Evolutionary conservation across 2,113 vertebrate species (phyloP), one percentile per base, ranked within the genome.

Genomic region (Colaptes auratus): DNA sequence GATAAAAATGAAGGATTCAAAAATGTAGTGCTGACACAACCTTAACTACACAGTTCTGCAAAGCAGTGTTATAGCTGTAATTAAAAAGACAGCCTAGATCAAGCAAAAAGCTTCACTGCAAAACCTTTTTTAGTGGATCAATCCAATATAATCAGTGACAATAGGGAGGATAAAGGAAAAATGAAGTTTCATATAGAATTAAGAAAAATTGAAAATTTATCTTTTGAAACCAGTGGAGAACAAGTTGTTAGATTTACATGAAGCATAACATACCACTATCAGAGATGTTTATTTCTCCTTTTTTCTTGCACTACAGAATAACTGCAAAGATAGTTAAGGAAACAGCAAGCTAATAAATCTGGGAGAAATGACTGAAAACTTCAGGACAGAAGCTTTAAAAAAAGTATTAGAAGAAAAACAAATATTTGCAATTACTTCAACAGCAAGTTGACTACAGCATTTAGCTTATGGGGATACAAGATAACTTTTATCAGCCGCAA

Each of bases 41-140:
- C 53, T 60, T 53, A 96, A 92, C 52, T 65, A 88, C 25, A 91
- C 72, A 66, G 89, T 6, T 91, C 59, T 93, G 82, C 7, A 28
- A 59, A 88, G 64, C 33, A 95, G 71, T 73, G 83, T 86, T 64
- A 67, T 2, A 75, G 80, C 60, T 94, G 11, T 88, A 96, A 96
- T 95, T 83, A 95, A 90, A 94, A 74, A 84, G 92, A 83, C 66
- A 95, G 85, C 44, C 80, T 79, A 90, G 53, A 93, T 89, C 64
- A 93, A 90, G 76, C 18, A 86, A 95, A 96, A 86, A 92, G 91
- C 70, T 87, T 96, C 80, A 80, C 56, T 79, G 56, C 71, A 96
- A 96, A 89, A 39, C 39, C 88, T 82, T 92, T 93, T 95, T 95
- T 92, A 93, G 91, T 65, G 15, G 92, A 96, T 96, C 95, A 85